Evolutionary conservation across 2,888 invertebrate genomes (phyloP), one percentile per base, ranked within the genome.

Genomic region (Drosophila borborema): DNA sequence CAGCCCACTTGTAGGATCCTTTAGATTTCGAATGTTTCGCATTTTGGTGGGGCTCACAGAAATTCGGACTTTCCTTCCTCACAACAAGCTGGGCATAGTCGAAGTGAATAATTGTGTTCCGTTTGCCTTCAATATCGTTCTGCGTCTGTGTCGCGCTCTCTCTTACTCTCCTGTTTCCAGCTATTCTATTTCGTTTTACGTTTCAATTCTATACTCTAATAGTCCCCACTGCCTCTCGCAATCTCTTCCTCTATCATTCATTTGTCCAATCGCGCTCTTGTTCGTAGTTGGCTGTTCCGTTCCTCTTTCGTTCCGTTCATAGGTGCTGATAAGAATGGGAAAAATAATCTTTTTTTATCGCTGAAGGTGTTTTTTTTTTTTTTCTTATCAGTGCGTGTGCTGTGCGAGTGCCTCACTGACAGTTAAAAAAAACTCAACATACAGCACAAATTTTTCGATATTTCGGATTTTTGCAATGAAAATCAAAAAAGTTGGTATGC

Each of bases 21-120:
- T 87, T 8, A 86, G 77, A 81, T 87, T 89, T 74, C 59, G 75
- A 4, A 88, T 89, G 62, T 83, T 86, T 56, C 71, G 82, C 87
- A 87, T 87, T 63, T 59, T 80, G 23, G 41, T 49, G 20, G 70
- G 61, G 74, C 60, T 56, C 58, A 45, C 40, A 6, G 2, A 14
- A 48, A 34, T 43, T 23, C 31, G 3, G 10, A 36, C 38, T 20
- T 28, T 38, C 38, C 23, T 51, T 36, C 51, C 51, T 36, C 31
- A 51, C 34, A 18, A 8, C 51, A 20, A 36, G 36, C 36, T 18
- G 14, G 7, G 51, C 51, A 51, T 51, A 51, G 51, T 51, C 51
- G 51, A 20, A 51, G 7, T 36, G 51, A 51, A 51, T 18, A 51
- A 34, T 31, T 45, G 14, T 20, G 36, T 46, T 58, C 12, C 54